Conservation (phyloP, 92 coral and sea anemone species). For the Galaxea fascicularis region DNA sequence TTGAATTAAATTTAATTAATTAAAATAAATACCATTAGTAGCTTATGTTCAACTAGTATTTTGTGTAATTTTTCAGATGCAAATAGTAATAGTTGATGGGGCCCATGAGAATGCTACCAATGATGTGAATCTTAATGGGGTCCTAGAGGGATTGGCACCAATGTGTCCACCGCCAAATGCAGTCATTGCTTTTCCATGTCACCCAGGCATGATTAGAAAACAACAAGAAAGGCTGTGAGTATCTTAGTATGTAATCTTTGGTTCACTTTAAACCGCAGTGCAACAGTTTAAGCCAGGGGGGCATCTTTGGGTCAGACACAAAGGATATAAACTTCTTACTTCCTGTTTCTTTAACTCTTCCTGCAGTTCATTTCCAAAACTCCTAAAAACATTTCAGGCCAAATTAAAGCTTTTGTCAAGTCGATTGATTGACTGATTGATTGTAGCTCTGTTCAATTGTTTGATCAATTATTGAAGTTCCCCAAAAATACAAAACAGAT, state of each 20-base stretch:
- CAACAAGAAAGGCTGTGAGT: slow-evolving; percentile 77
- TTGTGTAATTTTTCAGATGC: slow-evolving; percentile 58
- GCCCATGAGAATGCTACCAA: slow-evolving; percentile 48
- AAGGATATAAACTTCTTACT: too few relatives aligned
- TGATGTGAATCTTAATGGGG: slow-evolving; percentile 23
- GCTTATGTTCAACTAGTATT: neutral
- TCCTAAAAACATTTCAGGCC: too few relatives aligned
- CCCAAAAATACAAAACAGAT: too few relatives aligned
- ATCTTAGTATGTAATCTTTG: neutral
- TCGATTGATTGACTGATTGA: too few relatives aligned
- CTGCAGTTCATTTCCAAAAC: too few relatives aligned
- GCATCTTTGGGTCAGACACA: neutral
- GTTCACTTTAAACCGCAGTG: neutral
- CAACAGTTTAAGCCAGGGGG: neutral
- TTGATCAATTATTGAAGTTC: too few relatives aligned
- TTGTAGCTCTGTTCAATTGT: too few relatives aligned
- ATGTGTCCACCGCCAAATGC: slow-evolving; percentile 74
- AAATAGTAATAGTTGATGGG: slow-evolving; percentile 77
- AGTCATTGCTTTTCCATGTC: slow-evolving; percentile 77
- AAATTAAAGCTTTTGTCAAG: too few relatives aligned
- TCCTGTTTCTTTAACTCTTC: too few relatives aligned
- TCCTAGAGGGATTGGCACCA: slow-evolving; percentile 68
- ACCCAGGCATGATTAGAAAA: slow-evolving; percentile 68
- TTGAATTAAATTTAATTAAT: neutral
- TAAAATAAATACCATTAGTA: neutral